Base-by-base conservation (phyloP, 1,140 invertebrate species). In the Agrilus planipennis region DNA sequence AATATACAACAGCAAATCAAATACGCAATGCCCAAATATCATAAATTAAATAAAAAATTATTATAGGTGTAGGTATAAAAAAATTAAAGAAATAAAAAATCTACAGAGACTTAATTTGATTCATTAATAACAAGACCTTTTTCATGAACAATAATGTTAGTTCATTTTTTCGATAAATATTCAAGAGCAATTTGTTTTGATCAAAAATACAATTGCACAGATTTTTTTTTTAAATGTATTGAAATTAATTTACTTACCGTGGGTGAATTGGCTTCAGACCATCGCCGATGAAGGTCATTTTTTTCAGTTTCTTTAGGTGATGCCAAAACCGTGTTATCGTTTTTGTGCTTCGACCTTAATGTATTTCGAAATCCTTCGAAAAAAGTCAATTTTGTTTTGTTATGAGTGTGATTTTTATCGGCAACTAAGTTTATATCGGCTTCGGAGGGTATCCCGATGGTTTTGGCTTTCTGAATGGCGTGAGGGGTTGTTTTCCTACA, bases 401-500 rank as follows among this genome's bases (percentile, higher is more conserved):
- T 52, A 34, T 47, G 50, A 10, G 34, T 34, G 9, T 37, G 41
- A 38, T 47, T 47, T 28, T 30, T 34, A 31, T 50, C 39, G 17
- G 44, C 43, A 34, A 39, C 41, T 16, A 44, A 36, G 32, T 31
- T 50, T 6, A 62, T 32, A 23, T 59, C 60, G 18, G 60, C 53
- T 12, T 60, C 61, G 16, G 67, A 59, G 4, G 70, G 70, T 45
- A 72, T 63, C 46, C 70, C 68, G 53, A 73, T 70, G 12, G 64
- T 78, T 62, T 70, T 77, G 53, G 68, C 73, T 63, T 79, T 79
- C 31, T 62, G 58, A n/a, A 60, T 51, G 5, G 50, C 44, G 28
- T 49, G 44, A 20, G 45, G 23, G 31, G 52, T 50, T 52, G 58
- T 61, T 39, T 52, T 52, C 28, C 52, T 51, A 17, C 58, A 51